Evolutionary conservation across 2,888 invertebrate species (phyloP), one percentile per base, ranked within the genome.

Genomic region (Dicyrtoma fusca): DNA sequence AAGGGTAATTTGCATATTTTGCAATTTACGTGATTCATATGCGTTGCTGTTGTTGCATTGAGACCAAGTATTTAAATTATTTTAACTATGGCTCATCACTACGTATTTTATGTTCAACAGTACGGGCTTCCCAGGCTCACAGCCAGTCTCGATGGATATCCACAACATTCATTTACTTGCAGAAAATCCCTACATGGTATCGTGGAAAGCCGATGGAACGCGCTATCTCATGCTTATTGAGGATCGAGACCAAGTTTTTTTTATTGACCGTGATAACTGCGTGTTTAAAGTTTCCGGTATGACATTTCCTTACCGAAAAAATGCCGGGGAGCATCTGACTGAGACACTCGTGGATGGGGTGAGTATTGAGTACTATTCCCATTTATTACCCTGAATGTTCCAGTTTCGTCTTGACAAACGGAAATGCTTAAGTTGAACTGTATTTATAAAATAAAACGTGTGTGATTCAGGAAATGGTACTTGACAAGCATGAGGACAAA

Each of bases 121-220:
- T 4, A 87, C 87, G 17, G 95, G 94, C 0, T 99, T 99, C 85
- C 97, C 98, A 0, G 99, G 99, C 0, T 90, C 91, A 1, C 99
- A 99, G 82, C 99, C 99, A 0, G 96, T 99, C 0, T 97, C 97
- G 0, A 96, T 99, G 96, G 92, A 94, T 82, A 84, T 86, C 1
- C 82, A 87, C 0, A 99, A 99, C 84, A 86, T 99, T 61, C 83
- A 84, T 65, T 86, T 91, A 13, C 84, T 99, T 2, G 86, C 88
- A 42, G 85, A 90, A 77, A 92, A 92, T 82, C 92, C 93, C 0
- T 99, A 99, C 82, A 89, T 91, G 83, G 97, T 99, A 0, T 98
- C 97, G 1, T 99, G 99, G 99, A 99, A 99, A 83, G 99, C 99
- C 11, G 99, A 99, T 84, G 99, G 99, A 47, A 93, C 92, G 44